phyloP scores from a whole-genome alignment of 2,113 vertebrate species.

The Tetraodon nigroviridis region DNA sequence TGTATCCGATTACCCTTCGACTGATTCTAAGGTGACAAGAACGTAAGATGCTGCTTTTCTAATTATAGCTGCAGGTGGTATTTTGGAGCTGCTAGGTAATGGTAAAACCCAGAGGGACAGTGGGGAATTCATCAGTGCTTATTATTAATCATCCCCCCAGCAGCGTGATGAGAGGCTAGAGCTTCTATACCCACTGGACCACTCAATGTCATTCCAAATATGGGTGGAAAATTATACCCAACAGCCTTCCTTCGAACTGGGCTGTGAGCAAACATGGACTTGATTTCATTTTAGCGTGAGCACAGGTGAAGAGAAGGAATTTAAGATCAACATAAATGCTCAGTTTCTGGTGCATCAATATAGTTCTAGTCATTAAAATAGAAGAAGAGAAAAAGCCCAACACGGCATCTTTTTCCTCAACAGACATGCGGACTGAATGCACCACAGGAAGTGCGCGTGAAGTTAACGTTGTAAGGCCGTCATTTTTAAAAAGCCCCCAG shows the following conservation, averaged over 20 bases:
- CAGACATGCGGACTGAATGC: constrained; percentile 49
- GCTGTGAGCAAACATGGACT: constrained; percentile 39
- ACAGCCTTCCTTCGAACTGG: constrained; percentile 60
- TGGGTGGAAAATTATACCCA: constrained; percentile 67
- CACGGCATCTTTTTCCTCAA: constrained; percentile 4
- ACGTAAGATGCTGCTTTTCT: constrained; percentile 69
- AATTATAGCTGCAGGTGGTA: constrained; percentile 76
- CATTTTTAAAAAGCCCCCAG: constrained; percentile 80
- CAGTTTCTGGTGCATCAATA: too few species aligned
- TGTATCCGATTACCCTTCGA: constrained; percentile 45
- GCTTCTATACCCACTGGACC: constrained; percentile 68
- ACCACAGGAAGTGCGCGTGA: constrained; percentile 75
- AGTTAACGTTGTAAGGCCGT: constrained; percentile 75
- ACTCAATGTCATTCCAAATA: constrained; percentile 75
- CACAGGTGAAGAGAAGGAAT: constrained; percentile 10
- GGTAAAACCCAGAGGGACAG: constrained; percentile 67
- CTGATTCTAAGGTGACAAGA: constrained; percentile 52
- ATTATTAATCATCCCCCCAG: constrained; percentile 74
- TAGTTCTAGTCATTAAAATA: not conserved
- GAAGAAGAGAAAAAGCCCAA: not conserved
- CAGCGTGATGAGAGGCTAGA: constrained; percentile 67
- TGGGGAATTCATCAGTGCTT: constrained; percentile 75
- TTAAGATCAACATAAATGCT: too few species aligned
- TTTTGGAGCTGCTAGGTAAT: constrained; percentile 67
- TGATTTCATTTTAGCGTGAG: constrained; percentile 12